Evolutionary conservation across 2,888 invertebrate species (phyloP), one percentile per base, ranked within the genome.

Genomic region (Cacoxenus indagator): DNA sequence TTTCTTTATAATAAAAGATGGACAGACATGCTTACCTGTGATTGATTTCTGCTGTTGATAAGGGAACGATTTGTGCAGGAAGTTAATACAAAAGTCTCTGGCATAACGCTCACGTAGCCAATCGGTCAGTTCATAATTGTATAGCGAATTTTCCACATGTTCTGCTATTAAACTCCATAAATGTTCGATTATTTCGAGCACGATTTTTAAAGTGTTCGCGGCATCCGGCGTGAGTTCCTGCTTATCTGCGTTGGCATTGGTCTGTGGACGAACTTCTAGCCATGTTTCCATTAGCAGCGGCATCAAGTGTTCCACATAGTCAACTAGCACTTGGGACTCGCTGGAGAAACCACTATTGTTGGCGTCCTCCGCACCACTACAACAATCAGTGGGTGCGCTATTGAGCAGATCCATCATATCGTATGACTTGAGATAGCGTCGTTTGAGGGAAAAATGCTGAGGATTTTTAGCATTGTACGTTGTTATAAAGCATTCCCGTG

Each of bases 281-380:
- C 96, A 96, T 64, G 94, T 93, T 85, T 96, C 95, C 84, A 93
- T 91, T 67, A 96, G 89, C 26, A 96, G 88, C 0, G 96, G 95
- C 88, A 96, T 90, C 57, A 96, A 88, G 43, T 91, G 91, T 70
- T 91, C 89, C 31, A 93, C 89, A 84, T 94, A 93, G 64, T 90
- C 90, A 67, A 90, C 89, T 69, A 94, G 73, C 24, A 77, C 90
- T 73, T 88, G 88, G 75, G 89, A 89, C 83, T 90, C 88, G 19
- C 89, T 78, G 67, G 82, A 70, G 14, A 65, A 48, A n/a, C 70
- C 67, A 22, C 14, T 31, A 31, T 9, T 31, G 31, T 31, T 31
- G 31, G 31, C 9, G 31, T 31, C 9, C 19, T 22, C 61, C 1
- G 45, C 19, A 48, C 88, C 87, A 70, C 88, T 86, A 19, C 83